Evolutionary conservation across 1,140 invertebrate species (phyloP), one percentile per base, ranked within the genome.

Genomic region (Drosophila bipectinata): DNA sequence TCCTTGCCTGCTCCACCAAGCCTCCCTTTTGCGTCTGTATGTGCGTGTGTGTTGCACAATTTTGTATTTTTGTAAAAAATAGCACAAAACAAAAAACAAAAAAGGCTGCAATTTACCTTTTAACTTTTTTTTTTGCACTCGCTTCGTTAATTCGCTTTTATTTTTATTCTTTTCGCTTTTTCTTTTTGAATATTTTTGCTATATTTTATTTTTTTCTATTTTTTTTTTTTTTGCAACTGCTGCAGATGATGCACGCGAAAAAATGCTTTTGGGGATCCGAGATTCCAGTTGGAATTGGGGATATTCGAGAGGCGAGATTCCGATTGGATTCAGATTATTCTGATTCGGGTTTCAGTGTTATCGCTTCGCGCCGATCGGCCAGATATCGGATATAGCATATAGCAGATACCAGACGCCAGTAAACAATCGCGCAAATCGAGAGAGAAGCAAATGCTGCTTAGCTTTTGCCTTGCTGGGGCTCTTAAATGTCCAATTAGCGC

Each of bases 41-140:
- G 44, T 47, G 57, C 58, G 44, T 75, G 63, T 60, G 69, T 60
- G 58, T 72, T 72, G 79, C 79, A 81, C 79, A 80, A 76, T 80
- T 80, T 80, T 60, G 5, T 18, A 59, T 48, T 69, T 45, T 18
- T 48, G 34, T 10, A 69, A 69, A 51, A 67, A 57, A 67, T 67
- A 39, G 47, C 63, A 67, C 63, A 12, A 44, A 67, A 47, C 14
- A 54, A 52, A 79, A 49, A 76, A 79, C 32, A 56, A 68, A 62
- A 67, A 58, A 62, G 51, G 68, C 55, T 73, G 80, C 81, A 84
- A 84, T 84, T 84, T 84, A 84, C 80, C 80, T 84, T 84, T 57
- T 57, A 44, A 14, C 26, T 44, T 57, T 21, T n/a, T 1, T 4
- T 51, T 51, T 60, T 60, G 21, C 45, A 12, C 8, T 51, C 41